Evolutionary conservation across 2,888 invertebrate genomes (phyloP).

Genomic region (Antheraea assamensis): DNA sequence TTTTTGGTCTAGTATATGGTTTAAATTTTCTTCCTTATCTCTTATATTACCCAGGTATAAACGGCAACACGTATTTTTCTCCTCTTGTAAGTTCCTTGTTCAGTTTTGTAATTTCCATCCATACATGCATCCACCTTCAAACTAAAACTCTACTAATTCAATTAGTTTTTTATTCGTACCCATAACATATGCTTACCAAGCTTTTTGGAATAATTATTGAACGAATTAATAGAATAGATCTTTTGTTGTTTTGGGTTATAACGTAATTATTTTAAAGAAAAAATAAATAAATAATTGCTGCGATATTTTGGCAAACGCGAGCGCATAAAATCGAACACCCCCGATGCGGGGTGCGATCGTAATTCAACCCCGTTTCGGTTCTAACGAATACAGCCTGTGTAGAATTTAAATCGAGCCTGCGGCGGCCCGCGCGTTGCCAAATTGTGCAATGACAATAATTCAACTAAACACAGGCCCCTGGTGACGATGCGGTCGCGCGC

Average conservation of each 20-base stretch:
- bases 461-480: slow-evolving; percentile 36
- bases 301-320: slow-evolving; percentile 14
- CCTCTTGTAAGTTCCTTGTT: too few species aligned
- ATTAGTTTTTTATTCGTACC: too few species aligned
- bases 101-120: too few species aligned
- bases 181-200: too few species aligned
- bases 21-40: neutral
- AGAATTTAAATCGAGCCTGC: slow-evolving; percentile 26
- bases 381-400: slow-evolving; percentile 28
- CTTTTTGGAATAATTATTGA: too few species aligned
- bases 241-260: too few species aligned
- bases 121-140: too few species aligned
- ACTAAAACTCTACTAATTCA: too few species aligned
- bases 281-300: neutral
- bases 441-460: slow-evolving; percentile 54
- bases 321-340: slow-evolving; percentile 11
- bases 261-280: neutral
- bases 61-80: too few species aligned
- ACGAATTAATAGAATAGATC: too few species aligned
- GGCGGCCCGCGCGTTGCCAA: slow-evolving; percentile 45
- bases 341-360: slow-evolving; percentile 3
- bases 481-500: slow-evolving; percentile 4
- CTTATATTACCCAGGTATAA: neutral
- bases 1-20: neutral
- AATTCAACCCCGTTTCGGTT: slow-evolving; percentile 16